Evolutionary conservation across 2,797 vertebrate genomes (phyloP).

Genomic region (Fundulus diaphanus): DNA sequence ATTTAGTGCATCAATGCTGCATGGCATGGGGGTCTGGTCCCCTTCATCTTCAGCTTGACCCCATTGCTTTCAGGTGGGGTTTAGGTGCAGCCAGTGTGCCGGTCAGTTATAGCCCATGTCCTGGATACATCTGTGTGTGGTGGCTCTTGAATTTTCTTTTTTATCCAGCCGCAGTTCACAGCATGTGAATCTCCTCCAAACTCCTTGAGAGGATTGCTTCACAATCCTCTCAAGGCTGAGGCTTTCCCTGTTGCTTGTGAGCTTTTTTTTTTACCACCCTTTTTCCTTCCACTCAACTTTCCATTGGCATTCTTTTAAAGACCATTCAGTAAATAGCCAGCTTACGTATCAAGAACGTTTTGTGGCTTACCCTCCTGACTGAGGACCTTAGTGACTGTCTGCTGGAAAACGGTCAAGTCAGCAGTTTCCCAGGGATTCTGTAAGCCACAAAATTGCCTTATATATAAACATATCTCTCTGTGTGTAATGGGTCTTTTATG

Average conservation of each 20-base stretch:
- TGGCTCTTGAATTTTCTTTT: neutral
- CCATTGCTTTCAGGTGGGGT: too few species aligned
- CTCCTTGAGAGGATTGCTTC: neutral
- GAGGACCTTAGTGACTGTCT: neutral
- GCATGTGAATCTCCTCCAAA: neutral
- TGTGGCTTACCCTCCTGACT: neutral
- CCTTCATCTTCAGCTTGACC: neutral
- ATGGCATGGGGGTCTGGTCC: neutral
- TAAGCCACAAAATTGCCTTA: neutral
- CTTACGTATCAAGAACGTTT: slow-evolving; percentile 3
- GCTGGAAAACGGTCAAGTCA: neutral
- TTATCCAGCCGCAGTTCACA: neutral
- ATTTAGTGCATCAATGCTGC: neutral
- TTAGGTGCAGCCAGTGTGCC: too few species aligned
- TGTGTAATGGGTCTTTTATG: neutral
- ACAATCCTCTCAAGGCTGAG: neutral
- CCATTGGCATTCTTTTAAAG: neutral
- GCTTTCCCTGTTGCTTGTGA: neutral
- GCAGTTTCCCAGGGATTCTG: neutral
- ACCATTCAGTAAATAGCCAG: neutral
- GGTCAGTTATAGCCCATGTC: neutral
- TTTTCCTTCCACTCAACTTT: slow-evolving; percentile 5
- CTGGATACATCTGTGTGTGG: neutral
- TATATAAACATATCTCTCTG: slow-evolving; percentile 3
- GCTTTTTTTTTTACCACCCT: neutral